Base-by-base conservation (phyloP, 2,888 invertebrate genomes). In the Himalopsyche tibetana region DNA sequence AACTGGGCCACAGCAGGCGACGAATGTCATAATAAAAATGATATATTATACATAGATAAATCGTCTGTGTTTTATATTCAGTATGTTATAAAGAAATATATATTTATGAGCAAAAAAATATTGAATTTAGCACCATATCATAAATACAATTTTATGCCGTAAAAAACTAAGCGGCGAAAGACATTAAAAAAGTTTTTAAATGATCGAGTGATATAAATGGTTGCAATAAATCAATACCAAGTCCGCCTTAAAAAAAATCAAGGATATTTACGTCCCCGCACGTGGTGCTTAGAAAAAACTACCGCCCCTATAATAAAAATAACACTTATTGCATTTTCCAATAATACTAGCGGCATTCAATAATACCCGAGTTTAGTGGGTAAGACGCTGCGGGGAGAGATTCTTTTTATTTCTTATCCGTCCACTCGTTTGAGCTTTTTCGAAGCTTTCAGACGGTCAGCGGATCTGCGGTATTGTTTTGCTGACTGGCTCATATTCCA, bases 321-420 rank as follows among this genome's bases (percentile, higher is more conserved):
- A 63, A 63, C 63, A 63, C 63, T 63, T 63, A 63, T 63, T 63
- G 63, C 63, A 63, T 63, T 63, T 63, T 63, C 63, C 63, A 63
- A 63, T 63, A 63, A 63, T 28, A 19, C 63, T 28, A 28, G 4
- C 63, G 11, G 15, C 51, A 15, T 51, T 63, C 63, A 19, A 63
- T 63, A 63, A 63, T 63, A 63, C 28, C 63, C 63, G 19, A 63
- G 63, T 9, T 19, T 8, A 63, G 63, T 63, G 28, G 63, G 28
- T 63, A 63, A 63, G 63, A 63, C 63, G 63, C 63, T 5, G 63
- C 63, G 19, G 19, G 63, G 63, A n/a, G 11, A 63, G 63, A 19
- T 19, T 63, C 63, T 63, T 63, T 63, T 63, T 63, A 63, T 63
- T 63, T 63, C 63, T 63, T 63, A 63, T 63, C 63, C 63, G 63